Evolutionary conservation across 2,888 invertebrate genomes (phyloP), one percentile per base, ranked within the genome.

Genomic region (Heliconius hortense): DNA sequence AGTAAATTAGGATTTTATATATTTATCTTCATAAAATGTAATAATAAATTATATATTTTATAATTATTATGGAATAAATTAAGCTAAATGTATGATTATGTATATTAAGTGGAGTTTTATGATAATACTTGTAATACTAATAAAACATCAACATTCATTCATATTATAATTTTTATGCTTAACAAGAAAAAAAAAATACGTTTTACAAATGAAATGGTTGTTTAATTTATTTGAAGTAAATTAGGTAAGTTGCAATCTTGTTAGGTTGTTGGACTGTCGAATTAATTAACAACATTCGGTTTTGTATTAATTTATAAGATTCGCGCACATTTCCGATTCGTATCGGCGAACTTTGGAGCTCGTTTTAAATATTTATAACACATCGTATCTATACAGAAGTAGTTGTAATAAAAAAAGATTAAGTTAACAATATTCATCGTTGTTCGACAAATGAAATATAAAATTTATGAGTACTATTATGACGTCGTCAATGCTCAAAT

Each of bases 21-120:
- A 13, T 43, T n/a, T 13, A n/a, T 69, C 7, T 56, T 31, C 8
- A 21, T 31, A 67, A 43, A 67, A 26, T 24, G 39, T 24, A 13
- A 48, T 26, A 67, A 67, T 48, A 21, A 67, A 66, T 26, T 18
- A 48, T 48, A 18, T 48, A 48, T 48, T 13, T 68, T 48, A 7
- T 35, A 24, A 69, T 56, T n/a, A 21, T 21, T 69, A 31, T 11
- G 5, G 53, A 69, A 69, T 69, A n/a, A n/a, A n/a, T 56, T 53
- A 56, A n/a, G 13, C 5, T 24, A 53, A 53, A 68, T 68, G 31
- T 31, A 53, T 13, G 13, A 68, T n/a, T 31, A 15, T 1, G n/a
- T 69, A n/a, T 56, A 56, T n/a, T 4, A 56, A 69, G 13, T 56
- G 69, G n/a, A 31, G n/a, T 69, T 69, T 56, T 69, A 69, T 69